A percentile compares a stretch with the other conserved stretches of the same genome.
phyloP scores from a whole-genome alignment of 2,113 vertebrate species.

The Girardinichthys multiradiatus region DNA sequence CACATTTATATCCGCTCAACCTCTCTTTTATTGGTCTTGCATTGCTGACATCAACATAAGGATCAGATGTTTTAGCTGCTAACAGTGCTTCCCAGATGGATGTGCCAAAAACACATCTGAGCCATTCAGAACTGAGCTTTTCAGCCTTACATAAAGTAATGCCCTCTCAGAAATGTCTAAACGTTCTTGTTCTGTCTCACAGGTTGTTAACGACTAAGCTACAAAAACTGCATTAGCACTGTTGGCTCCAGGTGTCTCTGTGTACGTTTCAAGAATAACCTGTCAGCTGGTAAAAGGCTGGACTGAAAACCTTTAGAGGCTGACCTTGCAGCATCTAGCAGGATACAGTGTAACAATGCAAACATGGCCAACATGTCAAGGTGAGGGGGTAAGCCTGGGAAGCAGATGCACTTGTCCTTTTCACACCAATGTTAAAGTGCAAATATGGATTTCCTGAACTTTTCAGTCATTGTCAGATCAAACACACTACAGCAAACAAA shows the following conservation, averaged over 20 bases:
- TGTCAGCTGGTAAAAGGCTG: conserved; percentile 25
- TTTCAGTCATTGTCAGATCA: conserved; percentile 36
- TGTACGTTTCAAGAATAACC: conserved; percentile 27
- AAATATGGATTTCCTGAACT: conserved; percentile 28
- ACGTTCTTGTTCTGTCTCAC: no score
- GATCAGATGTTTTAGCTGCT: no score
- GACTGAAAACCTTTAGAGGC: conserved; percentile 1
- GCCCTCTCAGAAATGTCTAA: no score
- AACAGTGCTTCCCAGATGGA: no score
- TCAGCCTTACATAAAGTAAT: no score
- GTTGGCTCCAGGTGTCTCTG: conserved; percentile 16
- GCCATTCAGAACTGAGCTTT: no score
- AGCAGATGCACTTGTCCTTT: conserved; percentile 3
- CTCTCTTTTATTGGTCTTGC: no score
- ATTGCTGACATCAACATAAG: no score
- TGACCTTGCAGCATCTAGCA: conserved; percentile 22
- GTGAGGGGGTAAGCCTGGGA: background rate
- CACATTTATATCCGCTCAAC: no score
- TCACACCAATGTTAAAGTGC: background rate
- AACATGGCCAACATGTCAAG: conserved; percentile 12
- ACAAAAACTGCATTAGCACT: no score
- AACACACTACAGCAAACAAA: conserved; percentile 12
- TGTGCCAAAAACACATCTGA: no score
- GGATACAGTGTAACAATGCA: background rate
- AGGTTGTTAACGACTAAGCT: no score